Evolutionary conservation across 2,113 vertebrate species (phyloP), one percentile per base, ranked within the genome.

Genomic region (Meles meles): DNA sequence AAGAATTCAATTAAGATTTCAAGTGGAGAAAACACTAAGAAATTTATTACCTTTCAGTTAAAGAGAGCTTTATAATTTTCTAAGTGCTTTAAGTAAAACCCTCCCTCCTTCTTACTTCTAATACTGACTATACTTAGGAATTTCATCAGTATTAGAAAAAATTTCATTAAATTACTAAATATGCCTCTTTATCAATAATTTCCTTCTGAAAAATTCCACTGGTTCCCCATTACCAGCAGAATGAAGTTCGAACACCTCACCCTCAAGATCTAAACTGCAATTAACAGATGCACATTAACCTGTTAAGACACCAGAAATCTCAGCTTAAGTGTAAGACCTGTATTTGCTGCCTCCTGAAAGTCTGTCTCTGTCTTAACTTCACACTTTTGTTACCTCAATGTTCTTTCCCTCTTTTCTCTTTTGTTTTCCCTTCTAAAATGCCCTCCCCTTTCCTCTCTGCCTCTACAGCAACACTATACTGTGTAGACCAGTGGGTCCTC

Each of bases 301-400:
- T 88, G 49, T 65, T 91, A 96, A 31, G 42, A 76, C 49, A 65
- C 49, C 52, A 94, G 93, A 84, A 97, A 93, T 52, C 71, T 81
- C 67, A 85, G 61, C 44, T 92, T 55, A 74, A 23, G 39, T 11
- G 25, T 57, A 21, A 29, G 63, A 92, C 93, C 67, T 67, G 2
- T 23, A 85, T 23, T 57, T 12, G 63, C 57, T 85, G 49, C 55
- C 47, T 93, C 90, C 29, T 42, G 2, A 82, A 76, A 72, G 63
- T 86, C 42, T 61, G 52, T 39, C 31, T 74, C 74, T 69, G 17
- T 71, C 31, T 76, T 69, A 44, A 76, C 52, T 72, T 85, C 23
- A 94, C 85, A 59, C n/a, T 65, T 82, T 86, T 14, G 44, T 71
- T 85, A 90, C 47, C 55, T 91, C 55, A 63, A 44, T 44, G 59